Evolutionary conservation across 2,888 invertebrate species (phyloP), one percentile per base, ranked within the genome.

Genomic region (Luperina nickerlii): DNA sequence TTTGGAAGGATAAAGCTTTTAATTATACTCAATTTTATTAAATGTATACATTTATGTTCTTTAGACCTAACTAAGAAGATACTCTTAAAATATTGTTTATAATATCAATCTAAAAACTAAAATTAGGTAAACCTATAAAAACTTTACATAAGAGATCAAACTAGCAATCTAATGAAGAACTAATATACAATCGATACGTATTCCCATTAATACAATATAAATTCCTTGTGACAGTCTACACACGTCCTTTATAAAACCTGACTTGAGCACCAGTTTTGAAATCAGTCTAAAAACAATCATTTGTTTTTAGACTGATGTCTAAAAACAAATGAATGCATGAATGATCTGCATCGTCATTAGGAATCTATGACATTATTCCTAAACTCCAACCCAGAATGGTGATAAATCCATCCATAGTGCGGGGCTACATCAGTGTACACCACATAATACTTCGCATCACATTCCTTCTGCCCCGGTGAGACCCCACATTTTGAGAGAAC

Each of bases 401-500:
- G 96, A 71, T 93, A 94, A 68, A 96, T 94, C 96, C 96, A 96
- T 1, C 95, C 94, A 72, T 96, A 96, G 81, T 96, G 96, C 0
- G 96, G 96, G 1, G 91, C 96, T 0, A 96, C 95, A 71, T 96
- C 95, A 0, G 96, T 96, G 65, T 95, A 96, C 0, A 96, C 92
- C 0, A 95, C 95, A 71, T 96, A 96, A 87, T 91, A 95, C 0
- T 88, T 90, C 0, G 96, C 95, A 73, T 96, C 94, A 75, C 96
- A 96, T 11, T 89, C 81, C 0, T 84, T 90, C 1, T 92, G 89
- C 0, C 92, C 93, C 0, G 92, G 88, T 1, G 92, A 87, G 1
- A 94, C 92, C 0, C 94, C 96, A 74, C 96, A 96, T 83, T 95
- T 96, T 11, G 96, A 96, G 2, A 96, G 91, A 0, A 96, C 93